Conservation (phyloP, 2,113 vertebrate genomes). For the Cheilinus undulatus region DNA sequence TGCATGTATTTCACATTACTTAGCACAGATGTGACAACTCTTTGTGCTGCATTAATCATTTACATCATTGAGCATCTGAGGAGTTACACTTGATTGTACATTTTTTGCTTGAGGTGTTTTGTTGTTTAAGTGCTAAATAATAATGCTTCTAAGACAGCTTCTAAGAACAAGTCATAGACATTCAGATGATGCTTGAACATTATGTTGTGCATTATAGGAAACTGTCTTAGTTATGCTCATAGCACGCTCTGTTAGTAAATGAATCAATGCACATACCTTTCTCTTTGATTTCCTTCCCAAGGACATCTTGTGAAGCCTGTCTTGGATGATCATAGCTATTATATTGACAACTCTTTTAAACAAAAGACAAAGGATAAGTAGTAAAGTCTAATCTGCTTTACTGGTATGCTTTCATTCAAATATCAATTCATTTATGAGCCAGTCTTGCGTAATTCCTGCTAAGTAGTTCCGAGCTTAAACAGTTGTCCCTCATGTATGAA, state of each 20-base stretch:
- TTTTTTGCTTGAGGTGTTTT: constrained; percentile 19
- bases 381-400: not conserved
- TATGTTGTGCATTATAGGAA: not conserved
- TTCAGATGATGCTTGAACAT: not conserved
- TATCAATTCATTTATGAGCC: not conserved
- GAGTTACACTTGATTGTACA: not conserved
- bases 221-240: not conserved
- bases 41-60: constrained; percentile 2
- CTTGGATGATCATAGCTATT: not conserved
- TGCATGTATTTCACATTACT: not conserved
- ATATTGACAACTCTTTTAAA: not conserved
- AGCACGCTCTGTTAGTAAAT: not conserved
- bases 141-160: not conserved
- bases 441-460: not conserved
- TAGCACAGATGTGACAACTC: constrained; percentile 2
- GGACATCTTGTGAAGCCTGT: not conserved
- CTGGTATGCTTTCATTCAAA: not conserved
- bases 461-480: not conserved
- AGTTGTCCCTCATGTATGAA: not conserved
- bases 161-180: not conserved
- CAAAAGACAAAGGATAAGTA: not conserved
- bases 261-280: not conserved
- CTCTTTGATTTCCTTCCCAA: not conserved
- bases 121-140: constrained; percentile 1
- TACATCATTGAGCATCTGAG: not conserved